Percentiles rank a stretch among this genome's conserved stretches.
phyloP scores from a whole-genome alignment of 1,140 invertebrate species.

The Tetraneura akinire region DNA sequence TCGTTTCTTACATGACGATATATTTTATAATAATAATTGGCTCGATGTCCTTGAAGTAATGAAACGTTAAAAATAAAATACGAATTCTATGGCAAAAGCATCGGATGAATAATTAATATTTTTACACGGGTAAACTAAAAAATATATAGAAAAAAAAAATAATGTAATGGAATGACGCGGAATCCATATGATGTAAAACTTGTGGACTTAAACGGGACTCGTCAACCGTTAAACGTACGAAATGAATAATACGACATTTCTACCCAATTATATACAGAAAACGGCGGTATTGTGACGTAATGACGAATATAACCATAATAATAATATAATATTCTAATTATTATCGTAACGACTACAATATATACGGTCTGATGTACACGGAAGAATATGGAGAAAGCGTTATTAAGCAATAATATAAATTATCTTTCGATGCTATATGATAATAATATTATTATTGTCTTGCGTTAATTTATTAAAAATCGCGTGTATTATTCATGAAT shows the following conservation, averaged over 20 bases:
- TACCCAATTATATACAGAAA: neutral
- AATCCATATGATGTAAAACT: no score
- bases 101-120: no score
- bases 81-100: no score
- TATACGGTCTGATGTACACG: neutral
- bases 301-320: neutral
- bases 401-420: neutral
- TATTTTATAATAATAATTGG: neutral
- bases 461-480: no score
- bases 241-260: neutral
- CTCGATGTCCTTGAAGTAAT: neutral
- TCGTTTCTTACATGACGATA: no score
- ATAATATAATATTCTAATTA: neutral
- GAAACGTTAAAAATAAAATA: neutral
- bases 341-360: neutral
- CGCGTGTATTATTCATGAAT: no score
- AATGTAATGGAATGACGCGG: no score
- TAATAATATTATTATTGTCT: no score
- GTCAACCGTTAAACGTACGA: neutral
- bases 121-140: no score
- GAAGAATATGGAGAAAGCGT: slow-evolving; percentile 8
- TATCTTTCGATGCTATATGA: no score
- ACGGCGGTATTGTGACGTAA: neutral
- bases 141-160: no score
- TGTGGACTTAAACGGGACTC: neutral